Base-by-base conservation (phyloP, 2,113 vertebrate genomes). In the Nycticryphes semicollaris region DNA sequence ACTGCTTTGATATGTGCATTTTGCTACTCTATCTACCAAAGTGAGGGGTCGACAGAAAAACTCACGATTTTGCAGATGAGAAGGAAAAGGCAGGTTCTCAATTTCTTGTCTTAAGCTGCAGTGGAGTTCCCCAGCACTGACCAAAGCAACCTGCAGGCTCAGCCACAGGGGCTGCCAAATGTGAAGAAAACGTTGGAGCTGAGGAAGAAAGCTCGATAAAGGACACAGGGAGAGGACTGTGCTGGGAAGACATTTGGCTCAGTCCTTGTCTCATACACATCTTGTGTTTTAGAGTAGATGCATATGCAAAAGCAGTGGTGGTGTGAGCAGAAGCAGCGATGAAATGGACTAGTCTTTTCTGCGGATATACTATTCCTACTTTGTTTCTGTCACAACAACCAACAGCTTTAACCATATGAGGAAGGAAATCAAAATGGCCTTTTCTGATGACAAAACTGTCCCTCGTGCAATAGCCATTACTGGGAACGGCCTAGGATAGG, bases 171-270 rank as follows among this genome's bases (percentile, higher is more conserved):
- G 24, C 43, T 84, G 68, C 27, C 63, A 77, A 89, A 73, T 0
- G 8, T 2, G 2, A 74, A 63, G 66, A 59, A 5, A 50, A 70
- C 19, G 22, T 31, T 18, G n/a, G n/a, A 31, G 37, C 2, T 0
- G 0, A 54, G 45, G 53, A 60, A 93, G 31, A 59, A 81, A 54
- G 22, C 20, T 47, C 2, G 2, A 6, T 6, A 50, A 62, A 62
- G 31, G 33, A 56, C 21, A 7, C 0, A 17, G 23, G 24, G 54
- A 74, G 70, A 78, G 15, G 21, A 18, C 6, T 48, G 41, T 68
- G 28, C 23, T 45, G 37, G 18, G 64, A 14, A 84, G 37, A 30
- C 8, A 11, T 72, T 75, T 75, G 62, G 56, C 14, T 50, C 56
- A 81, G 48, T 19, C n/a, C 15, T 16, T 54, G 28, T 21, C n/a